Evolutionary conservation across 2,797 vertebrate species (phyloP).

Genomic region (Danio aesculapii): DNA sequence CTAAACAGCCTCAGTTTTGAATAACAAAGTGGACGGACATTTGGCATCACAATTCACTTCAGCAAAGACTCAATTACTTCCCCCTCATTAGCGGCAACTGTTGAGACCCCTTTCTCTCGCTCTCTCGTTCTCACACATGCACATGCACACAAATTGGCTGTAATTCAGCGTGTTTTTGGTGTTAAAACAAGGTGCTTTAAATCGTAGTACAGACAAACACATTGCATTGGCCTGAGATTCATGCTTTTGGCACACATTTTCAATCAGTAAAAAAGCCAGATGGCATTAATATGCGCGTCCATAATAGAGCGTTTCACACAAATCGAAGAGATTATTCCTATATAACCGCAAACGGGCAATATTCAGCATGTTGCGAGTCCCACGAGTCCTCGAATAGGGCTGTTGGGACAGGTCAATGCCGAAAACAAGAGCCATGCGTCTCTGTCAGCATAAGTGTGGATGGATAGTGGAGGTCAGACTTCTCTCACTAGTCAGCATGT

Average conservation of each 20-base stretch:
- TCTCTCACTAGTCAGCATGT: slow-evolving; percentile 25
- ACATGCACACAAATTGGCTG: slow-evolving; percentile 32
- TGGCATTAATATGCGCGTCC: slow-evolving; percentile 47
- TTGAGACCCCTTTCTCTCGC: slow-evolving; percentile 64
- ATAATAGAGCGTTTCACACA: slow-evolving; percentile 21
- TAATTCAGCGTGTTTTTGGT: slow-evolving; percentile 30
- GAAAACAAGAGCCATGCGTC: slow-evolving; percentile 56
- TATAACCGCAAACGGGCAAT: not conserved
- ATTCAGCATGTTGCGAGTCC: not conserved
- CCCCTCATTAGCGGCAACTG: slow-evolving; percentile 81
- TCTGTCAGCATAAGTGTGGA: slow-evolving; percentile 44
- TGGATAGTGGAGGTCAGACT: slow-evolving; percentile 16
- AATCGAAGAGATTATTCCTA: not conserved
- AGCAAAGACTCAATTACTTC: slow-evolving; percentile 78
- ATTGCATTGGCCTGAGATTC: not conserved
- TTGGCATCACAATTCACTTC: slow-evolving; percentile 77
- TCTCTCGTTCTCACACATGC: slow-evolving; percentile 53
- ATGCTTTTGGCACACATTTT: not conserved
- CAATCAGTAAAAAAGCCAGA: slow-evolving; percentile 18
- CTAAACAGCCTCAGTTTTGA: slow-evolving; percentile 67
- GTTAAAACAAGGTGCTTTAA: slow-evolving; percentile 19
- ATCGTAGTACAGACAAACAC: slow-evolving; percentile 46
- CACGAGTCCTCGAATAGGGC: not conserved
- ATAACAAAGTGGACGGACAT: slow-evolving; percentile 79
- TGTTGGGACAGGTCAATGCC: slow-evolving; percentile 23